These are phyloP conservation scores for Microtus ochrogaster DNA, from an alignment of 2,113 vertebrate species.

Conservation along the genomic window DNA sequence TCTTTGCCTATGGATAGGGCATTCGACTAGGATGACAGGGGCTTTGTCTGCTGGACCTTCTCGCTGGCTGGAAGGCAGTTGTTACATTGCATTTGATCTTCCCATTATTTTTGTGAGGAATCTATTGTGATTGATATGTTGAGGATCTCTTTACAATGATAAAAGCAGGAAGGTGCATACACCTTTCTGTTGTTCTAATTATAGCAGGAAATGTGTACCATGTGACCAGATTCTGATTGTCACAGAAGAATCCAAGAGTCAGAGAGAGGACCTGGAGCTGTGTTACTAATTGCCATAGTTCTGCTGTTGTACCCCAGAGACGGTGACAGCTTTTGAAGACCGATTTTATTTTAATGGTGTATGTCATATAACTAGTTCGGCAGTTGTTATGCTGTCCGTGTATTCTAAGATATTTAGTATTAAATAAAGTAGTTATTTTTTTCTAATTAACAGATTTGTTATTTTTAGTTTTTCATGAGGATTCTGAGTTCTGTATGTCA, in stretches of 20 bases:
- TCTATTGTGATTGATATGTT: slow-evolving; percentile 21
- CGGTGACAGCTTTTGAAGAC: slow-evolving; percentile 1
- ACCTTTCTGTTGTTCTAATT: background rate
- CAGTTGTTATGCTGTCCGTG: background rate
- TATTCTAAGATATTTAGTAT: slow-evolving; percentile 18
- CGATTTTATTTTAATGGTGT: slow-evolving; percentile 22
- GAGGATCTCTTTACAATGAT: slow-evolving; percentile 27
- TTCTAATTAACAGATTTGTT: slow-evolving; percentile 31
- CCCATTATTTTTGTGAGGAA: background rate
- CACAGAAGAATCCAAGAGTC: background rate
- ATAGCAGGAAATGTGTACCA: background rate
- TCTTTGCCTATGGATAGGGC: background rate
- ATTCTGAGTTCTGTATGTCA: slow-evolving; percentile 41
- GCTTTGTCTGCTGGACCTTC: background rate
- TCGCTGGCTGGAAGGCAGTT: background rate
- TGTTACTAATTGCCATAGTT: background rate
- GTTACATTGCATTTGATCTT: background rate
- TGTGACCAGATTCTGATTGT: slow-evolving; percentile 40
- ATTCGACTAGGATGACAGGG: background rate
- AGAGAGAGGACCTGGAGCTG: background rate
- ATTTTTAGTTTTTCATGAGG: slow-evolving; percentile 44
- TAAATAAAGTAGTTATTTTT: background rate
- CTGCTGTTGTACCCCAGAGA: background rate
- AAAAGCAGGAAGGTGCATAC: slow-evolving; percentile 16
- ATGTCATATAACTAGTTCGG: slow-evolving; percentile 13